Evolutionary conservation across 2,888 invertebrate species (phyloP).

Genomic region (Euplexia lucipara): DNA sequence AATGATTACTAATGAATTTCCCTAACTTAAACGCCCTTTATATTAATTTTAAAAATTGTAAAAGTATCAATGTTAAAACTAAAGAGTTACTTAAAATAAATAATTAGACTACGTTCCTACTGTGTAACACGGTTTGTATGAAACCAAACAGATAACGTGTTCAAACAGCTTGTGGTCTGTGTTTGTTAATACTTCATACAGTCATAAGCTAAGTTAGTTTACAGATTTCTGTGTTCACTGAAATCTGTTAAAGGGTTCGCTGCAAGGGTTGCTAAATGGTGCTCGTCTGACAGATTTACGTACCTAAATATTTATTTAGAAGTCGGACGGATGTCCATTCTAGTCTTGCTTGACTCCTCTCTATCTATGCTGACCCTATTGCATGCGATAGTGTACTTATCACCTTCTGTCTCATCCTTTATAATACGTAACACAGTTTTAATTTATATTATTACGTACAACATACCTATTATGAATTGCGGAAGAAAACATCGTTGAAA

Average conservation of each 20-base stretch:
- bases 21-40: neutral
- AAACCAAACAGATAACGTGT: slow-evolving; percentile 15
- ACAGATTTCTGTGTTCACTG: slow-evolving; percentile 24
- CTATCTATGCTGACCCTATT: slow-evolving; percentile 79
- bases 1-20: neutral
- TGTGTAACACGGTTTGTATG: slow-evolving; percentile 18
- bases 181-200: slow-evolving; percentile 1
- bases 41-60: neutral
- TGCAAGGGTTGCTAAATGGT: slow-evolving; percentile 11
- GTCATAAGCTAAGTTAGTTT: neutral
- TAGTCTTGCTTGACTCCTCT: slow-evolving; percentile 75
- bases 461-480: slow-evolving; percentile 17
- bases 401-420: slow-evolving; percentile 56
- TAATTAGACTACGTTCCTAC: slow-evolving; percentile 9
- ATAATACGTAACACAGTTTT: slow-evolving; percentile 58
- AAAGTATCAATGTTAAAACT: neutral
- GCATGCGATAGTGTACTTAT: slow-evolving; percentile 70
- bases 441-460: slow-evolving; percentile 24
- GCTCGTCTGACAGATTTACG: slow-evolving; percentile 50
- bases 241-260: too few species aligned
- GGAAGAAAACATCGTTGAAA: slow-evolving; percentile 42
- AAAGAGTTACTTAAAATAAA: neutral
- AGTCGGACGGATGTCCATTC: slow-evolving; percentile 70
- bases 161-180: slow-evolving; percentile 7
- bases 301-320: slow-evolving; percentile 65